Percentiles rank a stretch among this genome's conserved stretches.
Conservation (phyloP, 2,888 invertebrate species). For the Dichetophora obliterata region DNA sequence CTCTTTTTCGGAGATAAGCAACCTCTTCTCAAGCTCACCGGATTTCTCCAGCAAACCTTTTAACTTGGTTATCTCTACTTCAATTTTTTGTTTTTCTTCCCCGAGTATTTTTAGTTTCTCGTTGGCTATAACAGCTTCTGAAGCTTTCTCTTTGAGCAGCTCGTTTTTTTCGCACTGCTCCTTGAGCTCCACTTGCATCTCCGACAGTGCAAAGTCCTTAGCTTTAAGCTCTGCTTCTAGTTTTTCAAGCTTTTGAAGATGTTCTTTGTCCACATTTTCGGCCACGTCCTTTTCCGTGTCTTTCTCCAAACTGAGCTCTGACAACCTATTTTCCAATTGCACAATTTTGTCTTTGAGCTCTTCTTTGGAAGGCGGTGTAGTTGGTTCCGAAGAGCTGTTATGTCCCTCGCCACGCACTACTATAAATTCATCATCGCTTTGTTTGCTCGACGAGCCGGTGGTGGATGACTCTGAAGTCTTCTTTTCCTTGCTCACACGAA, state of each 20-base stretch:
- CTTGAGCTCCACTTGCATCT: conserved; percentile 44
- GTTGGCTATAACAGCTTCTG: conserved; percentile 47
- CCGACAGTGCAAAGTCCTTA: conserved; percentile 49
- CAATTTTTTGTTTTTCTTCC: conserved; percentile 48
- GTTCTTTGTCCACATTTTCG: conserved; percentile 57
- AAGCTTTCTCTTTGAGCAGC: conserved; percentile 47
- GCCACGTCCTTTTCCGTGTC: conserved; percentile 62
- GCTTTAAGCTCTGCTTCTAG: conserved; percentile 51
- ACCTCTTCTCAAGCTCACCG: conserved; percentile 56
- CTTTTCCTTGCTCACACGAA: conserved; percentile 57
- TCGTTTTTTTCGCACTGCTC: conserved; percentile 47
- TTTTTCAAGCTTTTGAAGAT: conserved; percentile 52
- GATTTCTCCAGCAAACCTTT: conserved; percentile 41
- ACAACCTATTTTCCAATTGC: conserved; percentile 58
- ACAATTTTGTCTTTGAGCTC: conserved; percentile 66
- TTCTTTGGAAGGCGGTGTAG: conserved; percentile 58
- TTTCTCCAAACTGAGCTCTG: conserved; percentile 58
- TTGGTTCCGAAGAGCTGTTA: conserved; percentile 54
- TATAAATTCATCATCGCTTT: conserved; percentile 63
- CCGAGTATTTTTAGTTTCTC: conserved; percentile 50
- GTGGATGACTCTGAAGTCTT: conserved; percentile 63
- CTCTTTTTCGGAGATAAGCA: conserved; percentile 58
- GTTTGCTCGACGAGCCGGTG: conserved; percentile 59
- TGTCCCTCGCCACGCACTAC: conserved; percentile 65
- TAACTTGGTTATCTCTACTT: conserved; percentile 40